Base-by-base conservation (phyloP, 2,888 invertebrate genomes). In the Sphecodes monilicornis region DNA sequence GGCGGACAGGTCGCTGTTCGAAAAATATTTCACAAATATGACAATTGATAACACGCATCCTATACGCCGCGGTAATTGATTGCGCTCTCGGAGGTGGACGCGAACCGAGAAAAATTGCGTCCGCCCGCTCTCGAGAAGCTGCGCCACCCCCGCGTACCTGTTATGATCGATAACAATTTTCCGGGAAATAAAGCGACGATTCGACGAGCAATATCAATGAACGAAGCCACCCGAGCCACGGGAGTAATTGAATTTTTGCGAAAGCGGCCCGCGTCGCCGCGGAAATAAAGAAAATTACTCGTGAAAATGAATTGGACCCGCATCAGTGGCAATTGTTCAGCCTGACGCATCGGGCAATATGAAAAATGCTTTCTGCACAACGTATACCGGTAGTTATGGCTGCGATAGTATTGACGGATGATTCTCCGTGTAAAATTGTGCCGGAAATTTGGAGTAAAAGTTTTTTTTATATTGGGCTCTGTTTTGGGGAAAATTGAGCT, bases 1-100 rank as follows among this genome's bases (percentile, higher is more conserved):
- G 39, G 11, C 60, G n/a, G 22, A 22, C 50, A 22, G 22, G 50
- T 10, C 68, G 6, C 46, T 26, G 78, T 26, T 57, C 16, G 50
- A 72, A 80, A 76, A 84, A 79, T 82, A 72, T 72, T 84, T 83
- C 54, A 71, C 84, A 74, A 77, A 82, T 60, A 60, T 82, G 82
- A 77, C 84, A 78, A 77, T 84, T 82, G 84, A 82, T 83, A 71
- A 41, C 74, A 18, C 39, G 70, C 77, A 32, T 82, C 66, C 82
- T 50, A 69, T 69, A 60, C 77, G 54, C 26, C 36, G 66, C 36
- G 36, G 71, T 77, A 78, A 84, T 84, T 84, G 82, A 82, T 84
- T 74, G 82, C 74, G 43, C 43, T 46, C n/a, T 57, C 29, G 32
- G 70, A 36, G 76, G 66, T 13, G 43, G n/a, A 50, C 74, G 71